Percentiles rank a stretch among this genome's conserved stretches.
phyloP scores from a whole-genome alignment of 2,888 invertebrate genomes.

The Ditylenchus weischeri region DNA sequence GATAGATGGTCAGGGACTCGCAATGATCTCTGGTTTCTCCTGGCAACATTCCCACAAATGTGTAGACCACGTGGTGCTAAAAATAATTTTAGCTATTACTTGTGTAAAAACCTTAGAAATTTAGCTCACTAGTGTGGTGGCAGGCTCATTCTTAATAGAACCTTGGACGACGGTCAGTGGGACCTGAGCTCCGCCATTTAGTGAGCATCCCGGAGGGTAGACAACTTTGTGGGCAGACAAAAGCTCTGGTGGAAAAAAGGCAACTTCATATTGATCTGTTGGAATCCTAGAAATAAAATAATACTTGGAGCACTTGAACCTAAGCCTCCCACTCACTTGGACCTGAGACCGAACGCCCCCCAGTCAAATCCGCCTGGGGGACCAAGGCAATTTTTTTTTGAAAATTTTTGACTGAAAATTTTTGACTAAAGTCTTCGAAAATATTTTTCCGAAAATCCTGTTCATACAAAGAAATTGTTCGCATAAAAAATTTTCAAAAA shows the following conservation, averaged over 20 bases:
- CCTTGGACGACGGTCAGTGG: conserved; percentile 47
- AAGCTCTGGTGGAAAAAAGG: conserved; percentile 48
- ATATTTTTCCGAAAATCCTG: no score
- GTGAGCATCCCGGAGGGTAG: conserved; percentile 30
- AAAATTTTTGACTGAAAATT: no score
- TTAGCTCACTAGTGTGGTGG: background rate
- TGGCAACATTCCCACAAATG: conserved; percentile 21
- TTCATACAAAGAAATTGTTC: no score
- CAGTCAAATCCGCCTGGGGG: no score
- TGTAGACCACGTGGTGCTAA: conserved; percentile 48
- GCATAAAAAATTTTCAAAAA: no score
- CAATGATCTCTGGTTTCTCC: conserved; percentile 8
- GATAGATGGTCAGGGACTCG: conserved; percentile 42
- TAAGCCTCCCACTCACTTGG: no score
- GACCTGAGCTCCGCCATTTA: background rate
- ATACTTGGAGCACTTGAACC: no score
- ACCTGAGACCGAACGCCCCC: no score
- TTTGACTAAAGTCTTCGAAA: no score
- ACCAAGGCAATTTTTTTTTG: no score
- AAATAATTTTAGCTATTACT: background rate
- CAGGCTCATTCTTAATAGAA: conserved; percentile 42
- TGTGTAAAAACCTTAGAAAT: no score
- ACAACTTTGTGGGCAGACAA: conserved; percentile 40
- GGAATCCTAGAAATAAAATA: conserved; percentile 32
- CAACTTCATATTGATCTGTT: conserved; percentile 48